A percentile compares a stretch with the other conserved stretches of the same genome.
These are phyloP conservation scores for Oceanites oceanicus DNA, from an alignment of 2,113 vertebrate genomes.

Conservation along the genomic window DNA sequence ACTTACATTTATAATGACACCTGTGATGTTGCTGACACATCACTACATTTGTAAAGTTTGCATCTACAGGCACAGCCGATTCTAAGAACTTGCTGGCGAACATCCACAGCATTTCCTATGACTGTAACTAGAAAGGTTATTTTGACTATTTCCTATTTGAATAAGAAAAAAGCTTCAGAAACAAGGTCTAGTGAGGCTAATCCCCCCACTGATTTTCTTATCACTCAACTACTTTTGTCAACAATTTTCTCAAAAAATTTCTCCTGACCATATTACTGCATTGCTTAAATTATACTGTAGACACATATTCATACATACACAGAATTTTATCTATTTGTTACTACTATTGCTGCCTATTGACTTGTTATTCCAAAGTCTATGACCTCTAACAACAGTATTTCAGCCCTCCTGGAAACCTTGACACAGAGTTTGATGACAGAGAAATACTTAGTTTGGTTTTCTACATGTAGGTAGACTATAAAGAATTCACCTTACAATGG, in stretches of 20 bases:
- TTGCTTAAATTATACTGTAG: background rate
- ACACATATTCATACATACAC: background rate
- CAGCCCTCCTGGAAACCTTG: slow-evolving; percentile 30
- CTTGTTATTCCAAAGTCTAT: slow-evolving; percentile 15
- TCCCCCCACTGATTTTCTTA: background rate
- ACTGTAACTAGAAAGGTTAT: background rate
- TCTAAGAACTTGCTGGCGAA: slow-evolving; percentile 2
- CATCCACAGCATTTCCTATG: background rate
- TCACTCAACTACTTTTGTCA: background rate
- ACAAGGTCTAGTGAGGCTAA: background rate
- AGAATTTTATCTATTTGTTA: background rate
- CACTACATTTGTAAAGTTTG: background rate
- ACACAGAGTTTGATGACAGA: slow-evolving; percentile 19
- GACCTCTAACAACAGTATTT: slow-evolving; percentile 24
- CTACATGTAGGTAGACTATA: background rate
- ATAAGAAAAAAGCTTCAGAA: background rate
- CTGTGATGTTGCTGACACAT: slow-evolving; percentile 62
- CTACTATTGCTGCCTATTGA: background rate
- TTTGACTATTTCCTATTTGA: background rate
- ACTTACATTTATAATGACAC: slow-evolving; percentile 49
- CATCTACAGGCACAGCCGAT: background rate
- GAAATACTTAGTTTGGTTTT: background rate
- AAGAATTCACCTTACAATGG: slow-evolving; percentile 18
- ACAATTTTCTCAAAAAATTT: background rate
- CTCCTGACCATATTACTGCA: background rate